These are phyloP conservation scores for Palaemon carinicauda DNA, from an alignment of 1,140 invertebrate species.

Conservation along the genomic window DNA sequence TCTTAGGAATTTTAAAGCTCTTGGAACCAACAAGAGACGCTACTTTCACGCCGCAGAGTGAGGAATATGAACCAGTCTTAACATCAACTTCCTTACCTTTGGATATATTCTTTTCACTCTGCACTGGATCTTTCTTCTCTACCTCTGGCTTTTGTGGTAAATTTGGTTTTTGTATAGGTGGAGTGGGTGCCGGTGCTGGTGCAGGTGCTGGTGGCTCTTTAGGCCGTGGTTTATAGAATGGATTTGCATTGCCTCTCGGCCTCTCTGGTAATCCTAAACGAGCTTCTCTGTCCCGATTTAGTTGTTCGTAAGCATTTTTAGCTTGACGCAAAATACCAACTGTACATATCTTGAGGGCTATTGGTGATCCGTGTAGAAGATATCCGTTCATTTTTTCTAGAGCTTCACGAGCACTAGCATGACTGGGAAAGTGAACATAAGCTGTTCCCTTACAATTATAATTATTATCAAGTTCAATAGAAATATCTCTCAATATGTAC, in stretches of 20 bases:
- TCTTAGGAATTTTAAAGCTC: background rate
- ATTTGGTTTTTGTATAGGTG: background rate
- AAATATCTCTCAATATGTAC: conserved; percentile 45
- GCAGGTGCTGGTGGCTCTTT: conserved; percentile 2
- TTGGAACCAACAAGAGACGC: no score
- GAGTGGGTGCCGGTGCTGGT: conserved; percentile 18
- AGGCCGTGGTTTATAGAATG: conserved; percentile 39
- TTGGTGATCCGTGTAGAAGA: conserved; percentile 14
- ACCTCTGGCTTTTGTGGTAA: conserved; percentile 39
- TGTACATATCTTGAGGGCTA: conserved; percentile 35
- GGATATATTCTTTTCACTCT: background rate
- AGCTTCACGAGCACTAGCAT: conserved; percentile 40
- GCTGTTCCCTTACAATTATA: conserved; percentile 40
- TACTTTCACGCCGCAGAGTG: no score
- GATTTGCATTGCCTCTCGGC: conserved; percentile 44
- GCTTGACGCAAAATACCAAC: conserved; percentile 48
- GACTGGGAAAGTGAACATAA: conserved; percentile 47
- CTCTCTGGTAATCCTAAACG: conserved; percentile 25
- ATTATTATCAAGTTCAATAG: conserved; percentile 35
- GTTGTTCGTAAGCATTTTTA: conserved; percentile 41
- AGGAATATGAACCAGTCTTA: background rate
- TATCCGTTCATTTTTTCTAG: conserved; percentile 39
- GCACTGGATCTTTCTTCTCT: background rate
- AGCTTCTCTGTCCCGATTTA: conserved; percentile 43
- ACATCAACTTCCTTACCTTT: background rate